These are phyloP conservation scores for Lonchura striata DNA, from an alignment of 2,113 vertebrate genomes.

Conservation along the genomic window DNA sequence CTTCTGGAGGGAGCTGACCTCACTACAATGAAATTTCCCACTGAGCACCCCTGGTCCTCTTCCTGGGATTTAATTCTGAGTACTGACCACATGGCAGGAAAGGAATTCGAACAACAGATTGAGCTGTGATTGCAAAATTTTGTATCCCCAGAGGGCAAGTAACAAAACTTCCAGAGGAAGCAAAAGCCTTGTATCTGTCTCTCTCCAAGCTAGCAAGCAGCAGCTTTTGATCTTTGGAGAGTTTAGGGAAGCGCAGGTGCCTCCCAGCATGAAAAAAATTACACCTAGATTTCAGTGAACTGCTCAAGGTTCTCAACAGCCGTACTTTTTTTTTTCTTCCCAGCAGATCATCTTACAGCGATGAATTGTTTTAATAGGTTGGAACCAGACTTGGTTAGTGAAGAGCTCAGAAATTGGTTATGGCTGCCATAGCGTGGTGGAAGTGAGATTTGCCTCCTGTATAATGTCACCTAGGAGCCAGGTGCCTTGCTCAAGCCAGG, in stretches of 20 bases:
- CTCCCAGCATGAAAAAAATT: neutral
- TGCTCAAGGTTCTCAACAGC: neutral
- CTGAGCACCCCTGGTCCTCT: neutral
- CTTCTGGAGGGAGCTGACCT: conserved; percentile 26
- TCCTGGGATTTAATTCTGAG: conserved; percentile 21
- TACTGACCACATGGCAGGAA: conserved; percentile 40
- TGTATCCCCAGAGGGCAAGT: conserved; percentile 25
- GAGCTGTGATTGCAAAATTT: conserved; percentile 10
- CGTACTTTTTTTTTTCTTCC: neutral
- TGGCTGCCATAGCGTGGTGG: neutral
- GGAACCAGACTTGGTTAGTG: neutral
- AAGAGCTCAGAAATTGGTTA: neutral
- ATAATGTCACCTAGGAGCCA: neutral
- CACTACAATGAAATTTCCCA: conserved; percentile 24
- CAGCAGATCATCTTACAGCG: conserved; percentile 12
- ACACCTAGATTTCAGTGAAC: neutral
- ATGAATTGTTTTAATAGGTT: neutral
- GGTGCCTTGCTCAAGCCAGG: neutral
- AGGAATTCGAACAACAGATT: conserved; percentile 25
- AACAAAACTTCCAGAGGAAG: conserved; percentile 36
- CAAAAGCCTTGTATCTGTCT: neutral
- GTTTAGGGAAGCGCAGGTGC: neutral
- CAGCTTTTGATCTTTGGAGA: conserved; percentile 20
- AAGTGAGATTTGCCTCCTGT: neutral
- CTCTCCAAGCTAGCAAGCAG: neutral